Conservation (phyloP, 2,797 vertebrate genomes). For the Orestias chungarensis region DNA sequence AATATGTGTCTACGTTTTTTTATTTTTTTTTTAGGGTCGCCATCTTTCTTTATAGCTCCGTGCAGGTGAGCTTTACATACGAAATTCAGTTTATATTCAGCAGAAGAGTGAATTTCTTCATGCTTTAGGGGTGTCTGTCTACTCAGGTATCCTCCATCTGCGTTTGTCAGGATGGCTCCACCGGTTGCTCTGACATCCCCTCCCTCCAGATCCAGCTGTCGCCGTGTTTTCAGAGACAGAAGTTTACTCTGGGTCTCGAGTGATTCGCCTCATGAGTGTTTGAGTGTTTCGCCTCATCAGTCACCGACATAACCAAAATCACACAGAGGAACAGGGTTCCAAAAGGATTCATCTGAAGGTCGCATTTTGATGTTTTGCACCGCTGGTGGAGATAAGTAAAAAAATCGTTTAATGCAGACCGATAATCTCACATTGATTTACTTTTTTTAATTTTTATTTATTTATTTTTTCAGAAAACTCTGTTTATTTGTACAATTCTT, state of each 20-base stretch:
- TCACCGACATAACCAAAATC: conserved; percentile 12
- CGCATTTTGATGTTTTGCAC: not conserved
- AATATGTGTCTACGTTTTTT: not conserved
- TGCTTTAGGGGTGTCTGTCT: not conserved
- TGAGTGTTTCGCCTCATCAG: conserved; percentile 27
- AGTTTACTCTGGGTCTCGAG: conserved; percentile 27
- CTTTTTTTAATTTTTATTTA: too few relatives aligned
- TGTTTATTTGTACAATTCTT: too few relatives aligned
- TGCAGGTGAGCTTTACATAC: conserved; percentile 50
- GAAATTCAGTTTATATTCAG: not conserved
- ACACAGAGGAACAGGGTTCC: conserved; percentile 17
- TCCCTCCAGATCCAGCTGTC: conserved; percentile 13
- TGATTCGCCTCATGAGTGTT: conserved; percentile 27
- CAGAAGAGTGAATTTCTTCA: not conserved
- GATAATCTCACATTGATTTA: too few relatives aligned
- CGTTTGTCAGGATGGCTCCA: conserved; percentile 47
- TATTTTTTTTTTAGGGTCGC: conserved; percentile 50
- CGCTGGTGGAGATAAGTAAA: not conserved
- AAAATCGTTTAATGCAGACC: not conserved
- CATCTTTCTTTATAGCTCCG: conserved; percentile 9
- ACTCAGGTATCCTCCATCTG: conserved; percentile 48
- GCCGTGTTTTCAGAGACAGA: conserved; percentile 24
- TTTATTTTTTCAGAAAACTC: too few relatives aligned
- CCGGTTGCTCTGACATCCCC: conserved; percentile 37
- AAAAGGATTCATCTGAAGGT: conserved; percentile 43